These are phyloP conservation scores for Nasonia longicornis DNA, from an alignment of 1,140 invertebrate genomes.

Conservation along the genomic window DNA sequence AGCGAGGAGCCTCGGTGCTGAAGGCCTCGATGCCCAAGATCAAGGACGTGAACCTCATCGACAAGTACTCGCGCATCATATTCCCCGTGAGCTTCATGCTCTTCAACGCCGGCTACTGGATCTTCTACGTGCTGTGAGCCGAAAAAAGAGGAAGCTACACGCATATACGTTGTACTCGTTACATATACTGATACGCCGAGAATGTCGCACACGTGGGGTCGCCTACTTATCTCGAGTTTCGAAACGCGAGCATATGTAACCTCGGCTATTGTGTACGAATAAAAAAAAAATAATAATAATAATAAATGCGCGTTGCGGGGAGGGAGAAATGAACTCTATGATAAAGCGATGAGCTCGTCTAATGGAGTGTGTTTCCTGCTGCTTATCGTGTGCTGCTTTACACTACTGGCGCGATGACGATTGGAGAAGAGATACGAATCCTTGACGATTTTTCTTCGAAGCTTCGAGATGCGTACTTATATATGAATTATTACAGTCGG, in stretches of 20 bases:
- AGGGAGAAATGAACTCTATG: not conserved
- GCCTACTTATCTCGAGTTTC: not conserved
- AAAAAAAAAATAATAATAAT: not conserved
- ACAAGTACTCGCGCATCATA: conserved; percentile 93
- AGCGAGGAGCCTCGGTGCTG: conserved; percentile 81
- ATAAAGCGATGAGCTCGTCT: not conserved
- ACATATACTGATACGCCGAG: conserved; percentile 44
- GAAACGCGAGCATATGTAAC: not conserved
- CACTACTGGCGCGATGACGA: not conserved
- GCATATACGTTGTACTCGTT: not conserved
- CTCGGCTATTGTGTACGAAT: not conserved
- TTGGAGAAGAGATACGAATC: not conserved
- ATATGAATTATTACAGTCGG: not conserved
- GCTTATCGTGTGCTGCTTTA: not conserved
- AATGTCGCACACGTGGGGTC: not conserved
- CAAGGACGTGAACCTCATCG: conserved; percentile 97
- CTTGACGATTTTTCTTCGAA: not conserved
- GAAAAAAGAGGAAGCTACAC: conserved; percentile 6
- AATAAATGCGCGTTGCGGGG: not conserved
- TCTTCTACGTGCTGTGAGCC: conserved; percentile 84
- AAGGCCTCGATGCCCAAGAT: conserved; percentile 91
- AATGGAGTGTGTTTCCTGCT: not conserved
- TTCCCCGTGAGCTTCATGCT: conserved; percentile 95
- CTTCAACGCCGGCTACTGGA: conserved; percentile 95
- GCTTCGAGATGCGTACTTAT: not conserved